These are phyloP conservation scores for Autographa pulchrina DNA, from an alignment of 2,888 invertebrate genomes.

Conservation along the genomic window DNA sequence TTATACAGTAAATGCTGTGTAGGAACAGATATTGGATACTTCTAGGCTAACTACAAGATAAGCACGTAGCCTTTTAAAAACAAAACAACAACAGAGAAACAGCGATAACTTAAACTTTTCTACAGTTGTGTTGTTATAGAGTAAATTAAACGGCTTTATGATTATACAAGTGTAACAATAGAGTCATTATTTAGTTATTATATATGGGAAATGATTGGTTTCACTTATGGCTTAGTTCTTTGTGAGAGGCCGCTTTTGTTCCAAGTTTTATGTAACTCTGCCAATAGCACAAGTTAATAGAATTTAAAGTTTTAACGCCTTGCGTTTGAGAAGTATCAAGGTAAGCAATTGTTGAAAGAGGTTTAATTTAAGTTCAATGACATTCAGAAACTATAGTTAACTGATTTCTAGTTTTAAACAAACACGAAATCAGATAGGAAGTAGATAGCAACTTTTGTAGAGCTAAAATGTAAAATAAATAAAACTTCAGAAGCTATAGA, in stretches of 20 bases:
- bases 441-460: too few species aligned
- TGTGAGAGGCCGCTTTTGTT: conserved; percentile 55
- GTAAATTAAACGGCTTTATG: conserved; percentile 47
- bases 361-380: conserved; percentile 31
- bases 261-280: conserved; percentile 51
- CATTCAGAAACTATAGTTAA: conserved; percentile 22
- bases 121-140: conserved; percentile 31
- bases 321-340: conserved; percentile 30
- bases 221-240: conserved; percentile 53
- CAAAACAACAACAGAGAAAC: conserved; percentile 31
- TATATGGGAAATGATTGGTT: conserved; percentile 59
- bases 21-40: conserved; percentile 8
- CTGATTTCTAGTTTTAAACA: conserved; percentile 10
- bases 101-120: conserved; percentile 18
- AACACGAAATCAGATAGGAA: too few species aligned
- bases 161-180: conserved; percentile 56
- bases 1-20: conserved; percentile 11
- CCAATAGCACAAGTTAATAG: conserved; percentile 37
- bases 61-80: conserved; percentile 14
- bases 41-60: conserved; percentile 12
- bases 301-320: conserved; percentile 43
- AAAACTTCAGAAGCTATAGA: too few species aligned
- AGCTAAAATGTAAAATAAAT: too few species aligned
- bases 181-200: conserved; percentile 55
- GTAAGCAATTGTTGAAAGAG: conserved; percentile 41